Percentiles rank a stretch among this genome's conserved stretches.
These are phyloP conservation scores for Vanessa tameamea DNA, from an alignment of 1,140 invertebrate species.

Conservation along the genomic window DNA sequence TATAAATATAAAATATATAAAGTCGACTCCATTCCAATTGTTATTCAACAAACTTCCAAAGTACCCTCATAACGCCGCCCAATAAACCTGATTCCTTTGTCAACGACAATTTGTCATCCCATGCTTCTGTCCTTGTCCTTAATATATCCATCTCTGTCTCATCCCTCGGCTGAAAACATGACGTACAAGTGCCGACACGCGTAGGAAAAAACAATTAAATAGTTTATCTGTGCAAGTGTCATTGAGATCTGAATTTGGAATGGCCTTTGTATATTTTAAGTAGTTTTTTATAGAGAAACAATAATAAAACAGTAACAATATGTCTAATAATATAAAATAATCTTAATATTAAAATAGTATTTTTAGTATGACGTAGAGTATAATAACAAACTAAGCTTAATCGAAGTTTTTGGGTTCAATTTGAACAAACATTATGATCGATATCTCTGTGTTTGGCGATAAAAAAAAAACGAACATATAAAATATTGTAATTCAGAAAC, in stretches of 20 bases:
- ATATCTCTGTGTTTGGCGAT: too few species aligned
- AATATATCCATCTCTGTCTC: background rate
- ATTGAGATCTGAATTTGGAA: slow-evolving; percentile 42
- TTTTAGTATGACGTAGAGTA: too few species aligned
- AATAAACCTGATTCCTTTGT: slow-evolving; percentile 77
- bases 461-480: too few species aligned
- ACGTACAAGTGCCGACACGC: slow-evolving; percentile 64
- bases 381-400: too few species aligned
- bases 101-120: slow-evolving; percentile 74
- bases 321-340: too few species aligned
- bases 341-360: background rate
- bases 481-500: too few species aligned
- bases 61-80: slow-evolving; percentile 73
- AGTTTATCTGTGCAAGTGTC: slow-evolving; percentile 52
- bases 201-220: slow-evolving; percentile 68
- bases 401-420: too few species aligned
- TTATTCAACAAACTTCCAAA: slow-evolving; percentile 52
- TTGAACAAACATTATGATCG: too few species aligned
- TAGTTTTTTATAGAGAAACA: background rate
- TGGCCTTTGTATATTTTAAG: slow-evolving; percentile 7
- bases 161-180: slow-evolving; percentile 46
- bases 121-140: slow-evolving; percentile 45
- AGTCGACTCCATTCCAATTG: slow-evolving; percentile 41
- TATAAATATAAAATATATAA: background rate
- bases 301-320: too few species aligned